Evolutionary conservation across 2,888 invertebrate species (phyloP), one percentile per base, ranked within the genome.

Genomic region (Uloborus plumipes): DNA sequence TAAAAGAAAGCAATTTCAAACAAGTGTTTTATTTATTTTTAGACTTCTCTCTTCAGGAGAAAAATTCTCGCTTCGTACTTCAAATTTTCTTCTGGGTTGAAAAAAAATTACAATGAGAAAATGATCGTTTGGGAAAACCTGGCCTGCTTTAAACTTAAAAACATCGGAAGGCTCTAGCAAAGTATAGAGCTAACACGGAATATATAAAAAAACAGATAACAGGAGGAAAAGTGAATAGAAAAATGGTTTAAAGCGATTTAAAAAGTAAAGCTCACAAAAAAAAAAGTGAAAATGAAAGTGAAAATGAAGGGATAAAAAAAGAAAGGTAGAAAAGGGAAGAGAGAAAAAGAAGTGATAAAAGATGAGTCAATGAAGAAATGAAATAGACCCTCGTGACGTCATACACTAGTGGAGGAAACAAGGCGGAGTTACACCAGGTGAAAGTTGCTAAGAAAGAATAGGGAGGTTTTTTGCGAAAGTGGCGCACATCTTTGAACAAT

Each of bases 381-480:
- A 78, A 78, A 78, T 65, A 65, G 71, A 66, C 78, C 65, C 78
- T 71, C 65, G 70, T 70, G 64, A 71, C 70, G 58, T 71, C 53
- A 71, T 65, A 71, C 58, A 50, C n/a, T 49, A 71, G 65, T 22
- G 78, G 71, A 26, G 59, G 65, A 70, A 71, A 72, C 13, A 51
- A 58, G 71, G 65, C 55, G 58, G 65, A 71, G 77, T 58, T 65
- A 65, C 71, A 70, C 16, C 55, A 70, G 77, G 61, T 72, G 72
- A 78, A 66, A 59, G 51, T 59, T 66, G 39, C 47, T 55, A 31
- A 22, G 31, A 53, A 18, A 76, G 51, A 39, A 58, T 20, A 16
- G 18, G 26, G 9, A 2, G n/a, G 15, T 58, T 51, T 39, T 47
- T 14, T 39, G 51, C 22, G 18, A 16, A 49, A 77, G 70, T 70